Evolutionary conservation across 2,888 invertebrate genomes (phyloP).

Genomic region (Synergus gifuensis): DNA sequence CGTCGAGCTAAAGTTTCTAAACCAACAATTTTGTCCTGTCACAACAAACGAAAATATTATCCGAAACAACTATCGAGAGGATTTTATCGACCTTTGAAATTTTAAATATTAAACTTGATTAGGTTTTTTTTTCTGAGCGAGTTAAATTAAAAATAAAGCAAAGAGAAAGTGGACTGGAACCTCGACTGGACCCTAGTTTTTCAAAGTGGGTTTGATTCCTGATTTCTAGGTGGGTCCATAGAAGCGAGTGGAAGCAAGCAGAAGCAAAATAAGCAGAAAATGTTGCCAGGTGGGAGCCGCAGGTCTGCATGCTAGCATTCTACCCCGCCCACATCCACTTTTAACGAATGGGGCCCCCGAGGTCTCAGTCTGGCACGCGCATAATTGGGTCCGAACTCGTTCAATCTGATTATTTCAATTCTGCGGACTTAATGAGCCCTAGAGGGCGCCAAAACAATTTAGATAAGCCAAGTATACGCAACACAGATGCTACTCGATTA

Average conservation of each 20-base stretch:
- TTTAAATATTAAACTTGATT: no score
- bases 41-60: not conserved
- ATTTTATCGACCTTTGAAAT: no score
- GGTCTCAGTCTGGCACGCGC: conserved; percentile 50
- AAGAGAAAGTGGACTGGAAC: not conserved
- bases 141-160: conserved; percentile 3
- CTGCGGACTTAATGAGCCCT: conserved; percentile 50
- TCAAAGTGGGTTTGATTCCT: not conserved
- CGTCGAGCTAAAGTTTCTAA: not conserved
- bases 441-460: conserved; percentile 58
- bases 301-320: conserved; percentile 42
- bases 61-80: no score
- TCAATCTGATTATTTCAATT: conserved; percentile 58
- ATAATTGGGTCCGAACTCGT: conserved; percentile 56
- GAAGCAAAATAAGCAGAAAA: conserved; percentile 47
- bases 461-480: conserved; percentile 52
- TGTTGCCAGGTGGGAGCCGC: conserved; percentile 55
- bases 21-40: not conserved
- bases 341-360: conserved; percentile 42
- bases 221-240: not conserved
- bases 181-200: not conserved
- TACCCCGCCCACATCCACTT: conserved; percentile 52
- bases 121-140: not conserved
- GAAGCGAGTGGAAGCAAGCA: conserved; percentile 50
- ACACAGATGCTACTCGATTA: conserved; percentile 50